Evolutionary conservation across 1,140 invertebrate species (phyloP).

Genomic region (Panagrolaimus sp.): DNA sequence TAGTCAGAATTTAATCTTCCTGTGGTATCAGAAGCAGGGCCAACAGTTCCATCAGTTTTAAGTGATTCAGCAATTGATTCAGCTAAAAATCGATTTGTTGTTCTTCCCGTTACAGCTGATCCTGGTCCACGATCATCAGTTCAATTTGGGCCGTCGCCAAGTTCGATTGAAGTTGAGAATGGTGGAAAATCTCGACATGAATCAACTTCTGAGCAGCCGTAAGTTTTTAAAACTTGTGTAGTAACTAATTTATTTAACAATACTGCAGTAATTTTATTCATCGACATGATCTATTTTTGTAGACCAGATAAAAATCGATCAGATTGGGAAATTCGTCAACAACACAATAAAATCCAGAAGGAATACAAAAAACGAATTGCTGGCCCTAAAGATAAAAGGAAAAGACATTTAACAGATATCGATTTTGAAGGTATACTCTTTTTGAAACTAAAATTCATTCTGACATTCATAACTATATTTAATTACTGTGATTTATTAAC

Average conservation of each 20-base stretch:
- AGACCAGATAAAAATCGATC: slow-evolving; percentile 2
- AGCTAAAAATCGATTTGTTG: neutral
- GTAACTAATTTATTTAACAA: too few relatives aligned
- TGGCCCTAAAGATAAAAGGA: slow-evolving; percentile 21
- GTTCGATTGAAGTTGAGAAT: neutral
- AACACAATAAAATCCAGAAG: neutral
- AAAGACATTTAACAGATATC: slow-evolving; percentile 41
- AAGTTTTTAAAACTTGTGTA: too few relatives aligned
- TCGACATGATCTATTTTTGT: too few relatives aligned
- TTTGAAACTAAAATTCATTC: too few relatives aligned
- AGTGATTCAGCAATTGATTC: neutral
- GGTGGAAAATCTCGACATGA: neutral
- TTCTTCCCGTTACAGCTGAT: neutral
- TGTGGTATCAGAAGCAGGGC: neutral
- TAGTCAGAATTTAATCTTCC: slow-evolving; percentile 1
- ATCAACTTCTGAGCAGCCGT: neutral
- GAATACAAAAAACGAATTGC: neutral
- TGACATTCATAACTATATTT: too few relatives aligned
- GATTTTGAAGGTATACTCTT: slow-evolving; percentile 48
- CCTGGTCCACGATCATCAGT: neutral
- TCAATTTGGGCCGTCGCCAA: neutral
- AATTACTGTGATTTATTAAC: too few relatives aligned
- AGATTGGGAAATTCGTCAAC: neutral
- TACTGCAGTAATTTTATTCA: neutral
- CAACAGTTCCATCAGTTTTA: slow-evolving; percentile 1